Conservation (phyloP, 2,113 vertebrate species). For the Atherinomorus stipes region DNA sequence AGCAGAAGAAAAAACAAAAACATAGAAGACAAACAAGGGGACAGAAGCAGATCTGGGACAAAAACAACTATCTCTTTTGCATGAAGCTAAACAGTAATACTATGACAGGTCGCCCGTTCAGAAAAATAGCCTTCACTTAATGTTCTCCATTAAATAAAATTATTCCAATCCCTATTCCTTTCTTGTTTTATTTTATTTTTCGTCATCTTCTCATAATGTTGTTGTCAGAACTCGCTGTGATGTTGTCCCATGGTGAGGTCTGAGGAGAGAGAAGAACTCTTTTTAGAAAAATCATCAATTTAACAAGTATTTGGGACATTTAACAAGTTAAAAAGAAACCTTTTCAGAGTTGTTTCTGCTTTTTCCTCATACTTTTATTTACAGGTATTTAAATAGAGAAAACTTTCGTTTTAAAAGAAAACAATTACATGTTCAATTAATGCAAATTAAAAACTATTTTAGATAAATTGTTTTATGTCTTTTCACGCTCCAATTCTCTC, state of each 20-base stretch:
- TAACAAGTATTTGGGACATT: neutral
- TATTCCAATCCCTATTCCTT: slow-evolving; percentile 37
- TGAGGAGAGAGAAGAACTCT: slow-evolving; percentile 59
- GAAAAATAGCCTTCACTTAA: slow-evolving; percentile 74
- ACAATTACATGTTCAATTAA: slow-evolving; percentile 35
- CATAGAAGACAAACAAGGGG: slow-evolving; percentile 22
- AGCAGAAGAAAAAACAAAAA: slow-evolving; percentile 41
- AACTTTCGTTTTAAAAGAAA: neutral
- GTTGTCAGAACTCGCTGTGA: slow-evolving; percentile 90
- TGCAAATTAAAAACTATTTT: slow-evolving; percentile 41
- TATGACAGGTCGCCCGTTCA: slow-evolving; percentile 56
- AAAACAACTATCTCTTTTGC: slow-evolving; percentile 65
- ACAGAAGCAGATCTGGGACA: slow-evolving; percentile 71
- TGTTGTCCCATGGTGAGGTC: slow-evolving; percentile 93
- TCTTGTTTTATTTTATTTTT: slow-evolving; percentile 1
- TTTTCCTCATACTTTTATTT: no score
- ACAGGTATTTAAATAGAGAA: no score
- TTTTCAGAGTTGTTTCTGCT: neutral
- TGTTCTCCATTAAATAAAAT: slow-evolving; percentile 77
- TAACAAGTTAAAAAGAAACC: neutral
- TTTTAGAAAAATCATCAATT: neutral
- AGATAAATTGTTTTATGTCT: slow-evolving; percentile 57
- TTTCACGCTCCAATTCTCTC: slow-evolving; percentile 51
- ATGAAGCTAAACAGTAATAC: slow-evolving; percentile 74
- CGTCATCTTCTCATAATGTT: slow-evolving; percentile 70